These are phyloP conservation scores for Tipula helvola DNA, from an alignment of 2,888 invertebrate genomes.

Conservation along the genomic window DNA sequence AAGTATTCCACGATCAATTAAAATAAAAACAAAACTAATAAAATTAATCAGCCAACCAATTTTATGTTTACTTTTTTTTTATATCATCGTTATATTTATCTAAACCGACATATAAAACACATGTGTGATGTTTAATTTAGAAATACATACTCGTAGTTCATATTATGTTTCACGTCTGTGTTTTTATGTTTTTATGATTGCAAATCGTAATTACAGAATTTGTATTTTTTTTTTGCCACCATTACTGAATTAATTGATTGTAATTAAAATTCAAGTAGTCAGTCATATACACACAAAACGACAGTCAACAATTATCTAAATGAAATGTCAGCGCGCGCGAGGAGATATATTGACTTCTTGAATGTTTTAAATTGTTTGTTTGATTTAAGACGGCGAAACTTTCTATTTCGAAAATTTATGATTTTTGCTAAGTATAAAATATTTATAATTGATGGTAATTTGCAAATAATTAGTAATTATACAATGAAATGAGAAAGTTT, in stretches of 20 bases:
- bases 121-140: not conserved
- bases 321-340: not conserved
- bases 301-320: not conserved
- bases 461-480: not conserved
- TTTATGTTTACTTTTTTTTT: not conserved
- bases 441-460: not conserved
- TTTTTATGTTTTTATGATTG: not conserved
- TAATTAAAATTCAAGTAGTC: not conserved
- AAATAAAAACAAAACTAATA: not conserved
- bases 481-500: not conserved
- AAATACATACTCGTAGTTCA: not conserved
- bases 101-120: not conserved
- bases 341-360: not conserved
- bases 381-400: not conserved
- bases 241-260: not conserved
- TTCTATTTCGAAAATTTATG: not conserved
- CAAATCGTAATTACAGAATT: not conserved
- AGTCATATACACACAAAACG: no score
- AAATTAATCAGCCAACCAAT: not conserved
- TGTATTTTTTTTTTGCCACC: not conserved
- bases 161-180: not conserved
- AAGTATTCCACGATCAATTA: not conserved
- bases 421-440: not conserved
- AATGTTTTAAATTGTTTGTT: not conserved
- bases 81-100: not conserved